Evolutionary conservation across 1,140 invertebrate genomes (phyloP), one percentile per base, ranked within the genome.

Genomic region (Aricia agestis): DNA sequence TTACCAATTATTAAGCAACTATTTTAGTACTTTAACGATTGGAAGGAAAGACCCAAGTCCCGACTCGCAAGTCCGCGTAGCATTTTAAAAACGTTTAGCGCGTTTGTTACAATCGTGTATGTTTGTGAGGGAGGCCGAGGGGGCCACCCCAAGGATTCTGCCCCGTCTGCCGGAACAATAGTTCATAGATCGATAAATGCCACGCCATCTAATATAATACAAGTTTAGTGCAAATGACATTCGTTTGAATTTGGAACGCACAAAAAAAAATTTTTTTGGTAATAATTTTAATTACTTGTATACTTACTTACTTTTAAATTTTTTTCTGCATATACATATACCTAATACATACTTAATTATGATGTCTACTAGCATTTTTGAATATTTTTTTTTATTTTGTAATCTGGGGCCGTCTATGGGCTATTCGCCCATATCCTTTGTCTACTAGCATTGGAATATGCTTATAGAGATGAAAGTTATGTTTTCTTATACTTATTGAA

Each of bases 171-270:
- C 59, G 75, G 74, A 82, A 90, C 87, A 90, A 88, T 87, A 88
- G 85, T 85, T 83, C 84, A 85, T 84, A 83, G 87, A 88, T 90
- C 87, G 78, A 90, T 90, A 90, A 73, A 68, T 73, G 69, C 72
- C 73, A 66, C 69, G 71, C 67, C 52, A 58, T 57, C 15, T 63
- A 25, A 59, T 17, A 67, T 71, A 59, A 57, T 67, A 67, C 66
- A 36, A 36, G 36, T 72, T 69, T 74, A 70, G 57, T 67, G 69
- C 66, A 59, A 52, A 76, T 76, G 63, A 31, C 45, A 52, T 52
- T 52, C 10, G 45, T 15, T 36, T 36, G 36, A 36, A 36, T 36
- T 36, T 36, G 36, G 36, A 36, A 36, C 9, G 36, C 36, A 9
- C 6, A 9, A 36, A 36, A 36, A 36, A 36, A 36, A 36, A 36